Percentiles rank a stretch among this genome's conserved stretches.
These are phyloP conservation scores for Leptodactylus fuscus DNA, from an alignment of 2,113 vertebrate genomes.

Conservation along the genomic window DNA sequence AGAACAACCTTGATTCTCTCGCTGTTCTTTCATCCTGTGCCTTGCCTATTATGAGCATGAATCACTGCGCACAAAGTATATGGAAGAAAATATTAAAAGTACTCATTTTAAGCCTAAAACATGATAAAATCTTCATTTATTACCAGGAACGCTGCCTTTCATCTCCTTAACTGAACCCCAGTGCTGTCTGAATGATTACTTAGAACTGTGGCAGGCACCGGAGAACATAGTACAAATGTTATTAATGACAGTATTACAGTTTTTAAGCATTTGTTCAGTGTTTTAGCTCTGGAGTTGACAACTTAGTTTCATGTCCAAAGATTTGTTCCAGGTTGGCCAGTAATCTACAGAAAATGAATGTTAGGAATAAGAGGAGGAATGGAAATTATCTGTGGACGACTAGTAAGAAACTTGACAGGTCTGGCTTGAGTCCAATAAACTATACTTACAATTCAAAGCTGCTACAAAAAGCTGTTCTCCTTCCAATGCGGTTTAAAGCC, in stretches of 20 bases:
- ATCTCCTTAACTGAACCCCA: conserved; percentile 40
- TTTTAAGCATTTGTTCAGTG: conserved; percentile 45
- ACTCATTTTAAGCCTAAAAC: neutral
- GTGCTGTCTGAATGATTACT: conserved; percentile 15
- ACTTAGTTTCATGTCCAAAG: conserved; percentile 51
- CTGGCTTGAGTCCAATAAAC: conserved; percentile 53
- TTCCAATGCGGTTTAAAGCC: conserved; percentile 40
- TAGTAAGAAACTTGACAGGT: conserved; percentile 52
- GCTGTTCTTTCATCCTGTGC: neutral
- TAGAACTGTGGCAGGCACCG: conserved; percentile 14
- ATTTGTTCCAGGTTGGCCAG: conserved; percentile 51
- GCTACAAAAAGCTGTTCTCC: conserved; percentile 41
- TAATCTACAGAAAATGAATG: conserved; percentile 50
- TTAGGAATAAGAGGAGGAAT: conserved; percentile 33
- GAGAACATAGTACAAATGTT: conserved; percentile 42
- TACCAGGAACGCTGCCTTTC: conserved; percentile 21
- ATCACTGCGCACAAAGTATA: neutral
- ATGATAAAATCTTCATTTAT: conserved; percentile 38
- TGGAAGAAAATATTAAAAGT: neutral
- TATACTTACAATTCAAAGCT: conserved; percentile 57
- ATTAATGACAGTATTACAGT: conserved; percentile 41
- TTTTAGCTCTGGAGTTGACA: conserved; percentile 46
- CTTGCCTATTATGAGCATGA: neutral
- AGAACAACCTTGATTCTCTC: neutral
- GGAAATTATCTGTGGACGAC: conserved; percentile 55